These are phyloP conservation scores for Tetramorium alpestre DNA, from an alignment of 1,140 invertebrate species.

Conservation along the genomic window DNA sequence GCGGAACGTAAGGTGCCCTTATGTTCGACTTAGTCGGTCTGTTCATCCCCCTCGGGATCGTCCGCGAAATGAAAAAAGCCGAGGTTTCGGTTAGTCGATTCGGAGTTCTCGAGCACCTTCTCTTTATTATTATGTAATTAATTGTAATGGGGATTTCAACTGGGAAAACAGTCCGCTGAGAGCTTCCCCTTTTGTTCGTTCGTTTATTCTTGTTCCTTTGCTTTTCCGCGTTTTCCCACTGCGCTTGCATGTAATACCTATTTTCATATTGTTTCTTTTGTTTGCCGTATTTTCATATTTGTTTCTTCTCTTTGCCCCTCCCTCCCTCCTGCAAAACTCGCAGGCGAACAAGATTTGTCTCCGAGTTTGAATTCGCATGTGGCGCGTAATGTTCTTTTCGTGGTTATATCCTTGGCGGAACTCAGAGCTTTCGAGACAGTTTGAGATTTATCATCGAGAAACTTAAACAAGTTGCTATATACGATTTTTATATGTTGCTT, in stretches of 20 bases:
- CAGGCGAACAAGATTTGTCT: constrained; percentile 52
- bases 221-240: constrained; percentile 47
- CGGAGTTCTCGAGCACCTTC: constrained; percentile 60
- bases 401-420: constrained; percentile 5
- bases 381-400: constrained; percentile 52
- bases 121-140: constrained; percentile 73
- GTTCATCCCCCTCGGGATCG: constrained; percentile 54
- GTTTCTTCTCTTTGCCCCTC: constrained; percentile 11
- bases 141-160: constrained; percentile 69
- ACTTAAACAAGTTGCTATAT: not conserved
- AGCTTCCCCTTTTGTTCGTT: constrained; percentile 45
- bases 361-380: constrained; percentile 47
- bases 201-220: constrained; percentile 37
- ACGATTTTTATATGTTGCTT: not conserved
- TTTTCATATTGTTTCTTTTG: constrained; percentile 56
- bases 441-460: constrained; percentile 42
- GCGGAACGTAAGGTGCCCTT: constrained; percentile 71
- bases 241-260: constrained; percentile 51
- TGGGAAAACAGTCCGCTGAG: constrained; percentile 51
- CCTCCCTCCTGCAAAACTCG: constrained; percentile 12
- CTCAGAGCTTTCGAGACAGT: not conserved
- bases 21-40: constrained; percentile 59
- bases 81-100: constrained; percentile 67
- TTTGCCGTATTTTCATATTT: constrained; percentile 57
- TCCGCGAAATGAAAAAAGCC: constrained; percentile 41